Conservation (phyloP, 1,140 invertebrate species). For the Penaeus chinensis region DNA sequence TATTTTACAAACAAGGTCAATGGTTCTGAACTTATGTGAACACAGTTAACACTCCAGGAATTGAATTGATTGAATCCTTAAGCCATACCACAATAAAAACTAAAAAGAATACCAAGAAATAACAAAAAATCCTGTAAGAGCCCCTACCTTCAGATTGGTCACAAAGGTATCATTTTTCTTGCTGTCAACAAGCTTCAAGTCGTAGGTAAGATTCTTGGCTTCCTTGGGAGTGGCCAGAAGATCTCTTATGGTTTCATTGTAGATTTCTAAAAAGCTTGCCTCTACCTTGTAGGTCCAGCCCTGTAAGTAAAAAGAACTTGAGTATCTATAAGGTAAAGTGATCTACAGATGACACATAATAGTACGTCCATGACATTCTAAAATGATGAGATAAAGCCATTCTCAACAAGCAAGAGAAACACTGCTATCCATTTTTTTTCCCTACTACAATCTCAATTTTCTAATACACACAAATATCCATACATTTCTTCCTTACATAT, state of each 20-base stretch:
- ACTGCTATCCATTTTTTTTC: no score
- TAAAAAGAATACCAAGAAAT: not conserved
- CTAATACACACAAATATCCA: no score
- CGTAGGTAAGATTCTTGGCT: constrained; percentile 72
- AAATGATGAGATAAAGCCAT: no score
- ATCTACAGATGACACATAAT: no score
- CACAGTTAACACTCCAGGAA: no score
- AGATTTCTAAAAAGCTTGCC: constrained; percentile 89
- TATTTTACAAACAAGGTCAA: no score
- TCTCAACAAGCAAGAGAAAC: no score
- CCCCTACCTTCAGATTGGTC: constrained; percentile 67
- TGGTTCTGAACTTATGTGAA: no score
- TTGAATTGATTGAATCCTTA: no score
- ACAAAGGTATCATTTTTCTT: constrained; percentile 77
- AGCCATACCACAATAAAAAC: not conserved
- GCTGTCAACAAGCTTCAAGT: constrained; percentile 79
- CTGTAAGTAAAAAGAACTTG: constrained; percentile 59
- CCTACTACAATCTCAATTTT: no score
- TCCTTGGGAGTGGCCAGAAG: constrained; percentile 74
- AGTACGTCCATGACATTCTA: no score
- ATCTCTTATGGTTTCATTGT: constrained; percentile 88
- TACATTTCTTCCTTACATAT: no score
- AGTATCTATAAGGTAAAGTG: not conserved
- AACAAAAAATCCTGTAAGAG: not conserved
- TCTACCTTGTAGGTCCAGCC: constrained; percentile 84